These are phyloP conservation scores for Malurus elegans DNA, from an alignment of 2,113 vertebrate species.

Conservation along the genomic window DNA sequence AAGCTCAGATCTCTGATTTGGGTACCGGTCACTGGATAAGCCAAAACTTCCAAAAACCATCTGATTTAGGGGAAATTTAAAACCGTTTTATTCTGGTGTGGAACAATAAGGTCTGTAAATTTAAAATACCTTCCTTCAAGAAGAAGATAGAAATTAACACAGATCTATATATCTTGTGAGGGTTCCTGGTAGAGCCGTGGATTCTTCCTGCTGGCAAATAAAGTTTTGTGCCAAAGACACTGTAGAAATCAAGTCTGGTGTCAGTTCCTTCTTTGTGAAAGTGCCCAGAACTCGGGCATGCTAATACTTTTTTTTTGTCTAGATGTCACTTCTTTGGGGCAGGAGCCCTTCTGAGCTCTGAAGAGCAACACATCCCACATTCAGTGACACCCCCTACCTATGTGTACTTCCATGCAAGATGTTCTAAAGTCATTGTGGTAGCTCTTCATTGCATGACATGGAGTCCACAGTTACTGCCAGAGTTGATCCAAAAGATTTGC, in stretches of 20 bases:
- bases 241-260: not conserved
- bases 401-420: not conserved
- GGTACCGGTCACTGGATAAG: not conserved
- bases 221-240: not conserved
- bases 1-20: not conserved
- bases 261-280: not conserved
- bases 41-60: not conserved
- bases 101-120: not conserved
- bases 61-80: not conserved
- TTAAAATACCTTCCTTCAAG: not conserved
- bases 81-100: not conserved
- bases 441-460: not conserved
- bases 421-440: not conserved
- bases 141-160: not conserved
- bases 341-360: not conserved
- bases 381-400: not conserved
- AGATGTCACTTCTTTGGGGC: not conserved
- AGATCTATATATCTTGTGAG: not conserved
- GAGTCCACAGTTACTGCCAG: not conserved
- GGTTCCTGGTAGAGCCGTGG: not conserved
- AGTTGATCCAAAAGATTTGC: not conserved
- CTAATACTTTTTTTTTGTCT: not conserved
- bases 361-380: not conserved
- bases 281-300: accelerated
- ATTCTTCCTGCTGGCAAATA: not conserved